Evolutionary conservation across 2,113 vertebrate species (phyloP).

Genomic region (Odobenus rosmarus): DNA sequence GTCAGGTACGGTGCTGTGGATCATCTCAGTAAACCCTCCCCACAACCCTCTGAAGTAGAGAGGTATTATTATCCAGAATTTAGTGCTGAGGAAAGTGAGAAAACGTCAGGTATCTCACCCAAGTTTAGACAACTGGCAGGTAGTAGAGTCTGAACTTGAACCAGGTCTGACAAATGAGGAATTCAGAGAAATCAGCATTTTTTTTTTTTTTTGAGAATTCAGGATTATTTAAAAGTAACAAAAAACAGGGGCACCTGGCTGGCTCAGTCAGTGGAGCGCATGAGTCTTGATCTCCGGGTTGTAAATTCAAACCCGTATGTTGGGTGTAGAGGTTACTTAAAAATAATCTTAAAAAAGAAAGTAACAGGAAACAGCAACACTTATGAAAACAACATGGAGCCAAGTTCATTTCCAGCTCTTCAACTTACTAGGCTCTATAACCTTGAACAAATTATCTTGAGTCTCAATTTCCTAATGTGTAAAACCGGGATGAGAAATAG

Average conservation of each 20-base stretch:
- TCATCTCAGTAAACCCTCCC: neutral
- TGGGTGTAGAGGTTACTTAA: neutral
- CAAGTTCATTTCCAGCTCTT: constrained; percentile 11
- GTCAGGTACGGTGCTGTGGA: no score
- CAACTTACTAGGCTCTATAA: neutral
- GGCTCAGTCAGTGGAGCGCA: neutral
- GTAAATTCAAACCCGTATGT: neutral
- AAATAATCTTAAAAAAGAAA: neutral
- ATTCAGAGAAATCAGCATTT: neutral
- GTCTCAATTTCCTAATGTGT: neutral
- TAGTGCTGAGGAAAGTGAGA: neutral
- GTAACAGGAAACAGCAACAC: neutral
- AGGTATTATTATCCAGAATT: neutral
- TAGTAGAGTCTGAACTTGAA: neutral
- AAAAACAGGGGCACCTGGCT: neutral
- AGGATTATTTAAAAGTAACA: neutral
- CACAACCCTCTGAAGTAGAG: neutral
- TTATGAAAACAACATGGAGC: neutral
- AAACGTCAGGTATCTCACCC: neutral
- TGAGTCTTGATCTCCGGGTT: neutral
- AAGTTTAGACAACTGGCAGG: neutral
- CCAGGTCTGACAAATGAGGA: neutral
- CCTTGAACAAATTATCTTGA: neutral
- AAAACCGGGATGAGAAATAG: neutral
- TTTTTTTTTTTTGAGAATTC: neutral